Evolutionary conservation across 2,113 vertebrate genomes (phyloP), one percentile per base, ranked within the genome.

Genomic region (Brachyistius frenatus): DNA sequence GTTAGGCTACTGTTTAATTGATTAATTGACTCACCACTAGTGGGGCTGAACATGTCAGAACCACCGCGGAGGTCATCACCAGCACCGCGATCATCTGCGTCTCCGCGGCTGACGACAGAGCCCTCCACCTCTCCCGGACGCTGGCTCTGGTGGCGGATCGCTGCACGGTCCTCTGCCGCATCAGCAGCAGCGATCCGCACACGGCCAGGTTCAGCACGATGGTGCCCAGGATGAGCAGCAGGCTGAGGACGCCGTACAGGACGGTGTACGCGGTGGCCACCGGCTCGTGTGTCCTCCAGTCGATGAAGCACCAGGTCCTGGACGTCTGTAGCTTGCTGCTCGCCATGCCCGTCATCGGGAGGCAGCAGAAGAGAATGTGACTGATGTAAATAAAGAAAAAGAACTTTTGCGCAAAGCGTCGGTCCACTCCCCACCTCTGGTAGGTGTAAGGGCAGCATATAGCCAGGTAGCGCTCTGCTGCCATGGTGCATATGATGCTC

Each of bases 381-480:
- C 95, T 96, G 6, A 94, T 90, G 0, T 98, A 99, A 58, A 99
- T 96, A 9, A 94, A 94, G 41, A 96, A 82, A 3, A 99, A 96
- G 0, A 96, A 94, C 77, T 94, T 95, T 1, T 95, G 96, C 0
- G 97, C 98, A 58, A 98, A 94, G 49, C 95, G 94, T 83, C 96
- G 95, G 91, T 97, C 96, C 92, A 98, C 96, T 0, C 76, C 69
- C 88, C 92, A 92, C 1, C 91, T 72, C 0, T 96, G 95, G 81
- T 97, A 96, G 81, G 94, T 97, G 93, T 99, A 99, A 80, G 99
- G 96, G 83, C 97, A 99, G 92, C 99, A 99, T 82, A 99, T 99
- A 55, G 98, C 97, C 93, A 98, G 81, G 93, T 98, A 99, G 49
- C 98, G 94, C 92, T 99, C 98, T 9, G 97, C 95, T 0, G 98